A percentile compares a stretch with the other conserved stretches of the same genome.
Conservation (phyloP, 2,113 vertebrate species). For the Sylvilagus bachmani region DNA sequence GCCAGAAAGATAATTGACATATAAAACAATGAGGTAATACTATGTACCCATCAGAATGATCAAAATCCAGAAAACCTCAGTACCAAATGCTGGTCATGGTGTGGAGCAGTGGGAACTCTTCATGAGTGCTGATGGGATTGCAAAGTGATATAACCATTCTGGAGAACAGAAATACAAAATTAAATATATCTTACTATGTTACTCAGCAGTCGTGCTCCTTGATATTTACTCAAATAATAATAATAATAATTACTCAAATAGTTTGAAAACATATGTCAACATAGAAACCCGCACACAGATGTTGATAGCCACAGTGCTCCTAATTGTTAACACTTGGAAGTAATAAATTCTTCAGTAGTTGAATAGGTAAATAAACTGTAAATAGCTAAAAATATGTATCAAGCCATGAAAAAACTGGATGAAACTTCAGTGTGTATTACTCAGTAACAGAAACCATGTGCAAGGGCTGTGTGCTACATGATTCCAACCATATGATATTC, state of each 20-base stretch:
- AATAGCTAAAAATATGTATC: not conserved
- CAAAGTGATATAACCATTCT: not conserved
- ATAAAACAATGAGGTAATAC: not conserved
- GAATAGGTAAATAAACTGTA: not conserved
- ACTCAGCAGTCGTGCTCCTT: not conserved
- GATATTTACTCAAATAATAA: not conserved
- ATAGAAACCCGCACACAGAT: not conserved
- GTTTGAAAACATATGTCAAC: not conserved
- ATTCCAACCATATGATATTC: not conserved
- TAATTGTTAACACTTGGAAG: not conserved
- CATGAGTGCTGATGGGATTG: not conserved
- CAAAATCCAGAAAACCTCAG: not conserved
- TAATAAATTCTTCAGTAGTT: not conserved
- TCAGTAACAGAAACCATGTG: not conserved
- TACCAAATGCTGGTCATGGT: not conserved
- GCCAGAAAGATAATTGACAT: not conserved
- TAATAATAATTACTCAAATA: not conserved
- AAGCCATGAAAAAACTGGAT: not conserved
- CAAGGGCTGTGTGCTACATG: not conserved
- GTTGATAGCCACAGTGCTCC: not conserved
- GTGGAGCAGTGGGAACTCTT: not conserved
- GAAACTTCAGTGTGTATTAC: not conserved
- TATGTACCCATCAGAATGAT: not conserved
- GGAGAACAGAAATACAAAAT: not conserved
- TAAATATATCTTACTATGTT: not conserved